Evolutionary conservation across 2,797 vertebrate genomes (phyloP).

Genomic region (Coccyzus lansbergi): DNA sequence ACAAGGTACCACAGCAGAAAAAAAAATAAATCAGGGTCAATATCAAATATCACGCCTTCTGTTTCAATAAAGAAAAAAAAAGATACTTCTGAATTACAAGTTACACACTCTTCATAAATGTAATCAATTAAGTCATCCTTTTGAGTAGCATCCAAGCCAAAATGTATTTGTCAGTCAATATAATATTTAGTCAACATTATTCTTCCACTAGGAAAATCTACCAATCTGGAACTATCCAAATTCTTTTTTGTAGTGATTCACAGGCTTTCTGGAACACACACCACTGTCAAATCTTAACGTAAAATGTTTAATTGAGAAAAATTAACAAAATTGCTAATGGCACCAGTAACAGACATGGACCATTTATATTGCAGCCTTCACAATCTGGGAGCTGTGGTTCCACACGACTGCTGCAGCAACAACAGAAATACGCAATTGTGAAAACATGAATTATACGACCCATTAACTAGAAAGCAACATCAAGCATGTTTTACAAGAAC

Average conservation of each 20-base stretch:
- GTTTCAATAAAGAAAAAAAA: neutral
- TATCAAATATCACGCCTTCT: conserved; percentile 41
- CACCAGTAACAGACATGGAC: neutral
- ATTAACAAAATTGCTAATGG: neutral
- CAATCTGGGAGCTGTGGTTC: neutral
- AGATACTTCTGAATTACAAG: neutral
- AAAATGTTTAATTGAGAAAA: neutral
- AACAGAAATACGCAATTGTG: neutral
- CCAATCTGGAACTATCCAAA: neutral
- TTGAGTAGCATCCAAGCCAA: neutral
- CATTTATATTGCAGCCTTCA: neutral
- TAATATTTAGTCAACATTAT: neutral
- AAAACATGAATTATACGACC: conserved; percentile 8
- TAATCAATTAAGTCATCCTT: conserved; percentile 26
- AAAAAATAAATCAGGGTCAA: conserved; percentile 61
- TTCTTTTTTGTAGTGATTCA: neutral
- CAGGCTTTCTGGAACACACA: neutral
- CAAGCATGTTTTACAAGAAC: conserved; percentile 9
- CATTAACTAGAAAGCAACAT: conserved; percentile 14
- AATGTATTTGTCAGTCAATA: neutral
- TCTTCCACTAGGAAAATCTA: neutral
- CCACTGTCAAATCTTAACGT: neutral
- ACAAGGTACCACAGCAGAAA: conserved; percentile 73
- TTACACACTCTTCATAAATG: conserved; percentile 9
- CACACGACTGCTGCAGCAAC: neutral